Evolutionary conservation across 1,140 invertebrate genomes (phyloP).

Genomic region (Gryon sp.): DNA sequence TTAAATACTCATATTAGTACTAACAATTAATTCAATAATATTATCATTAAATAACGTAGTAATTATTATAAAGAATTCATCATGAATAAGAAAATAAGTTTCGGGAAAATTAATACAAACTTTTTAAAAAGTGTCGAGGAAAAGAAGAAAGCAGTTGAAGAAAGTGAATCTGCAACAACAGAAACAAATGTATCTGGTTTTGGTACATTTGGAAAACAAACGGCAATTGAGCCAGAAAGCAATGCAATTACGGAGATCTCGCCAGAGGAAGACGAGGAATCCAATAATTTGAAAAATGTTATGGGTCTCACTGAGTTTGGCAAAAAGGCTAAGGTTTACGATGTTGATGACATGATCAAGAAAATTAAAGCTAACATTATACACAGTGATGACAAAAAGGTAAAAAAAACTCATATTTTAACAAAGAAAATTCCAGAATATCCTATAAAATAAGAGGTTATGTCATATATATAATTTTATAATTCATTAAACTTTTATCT

Average conservation of each 20-base stretch:
- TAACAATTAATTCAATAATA: too few relatives aligned
- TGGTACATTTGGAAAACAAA: slow-evolving; percentile 82
- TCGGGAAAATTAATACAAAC: slow-evolving; percentile 27
- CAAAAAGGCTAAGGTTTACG: slow-evolving; percentile 88
- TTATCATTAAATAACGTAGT: too few relatives aligned
- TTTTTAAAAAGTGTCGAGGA: slow-evolving; percentile 15
- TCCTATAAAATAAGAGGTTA: too few relatives aligned
- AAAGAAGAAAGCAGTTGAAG: neutral
- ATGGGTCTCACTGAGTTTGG: slow-evolving; percentile 90
- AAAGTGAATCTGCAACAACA: neutral
- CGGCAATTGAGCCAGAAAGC: slow-evolving; percentile 75
- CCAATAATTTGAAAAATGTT: slow-evolving; percentile 83
- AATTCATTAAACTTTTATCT: too few relatives aligned
- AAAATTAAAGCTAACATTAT: slow-evolving; percentile 75
- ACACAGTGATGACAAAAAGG: slow-evolving; percentile 65
- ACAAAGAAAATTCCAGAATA: too few relatives aligned
- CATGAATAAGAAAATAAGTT: slow-evolving; percentile 23
- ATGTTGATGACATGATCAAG: slow-evolving; percentile 82
- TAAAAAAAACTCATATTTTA: neutral
- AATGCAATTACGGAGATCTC: slow-evolving; percentile 81
- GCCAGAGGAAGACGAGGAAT: slow-evolving; percentile 84
- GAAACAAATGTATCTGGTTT: slow-evolving; percentile 51
- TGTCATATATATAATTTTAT: too few relatives aligned
- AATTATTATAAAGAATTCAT: too few relatives aligned
- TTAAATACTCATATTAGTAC: too few relatives aligned